Conservation (phyloP, 2,888 invertebrate genomes). For the Pachymerium ferrugineum region DNA sequence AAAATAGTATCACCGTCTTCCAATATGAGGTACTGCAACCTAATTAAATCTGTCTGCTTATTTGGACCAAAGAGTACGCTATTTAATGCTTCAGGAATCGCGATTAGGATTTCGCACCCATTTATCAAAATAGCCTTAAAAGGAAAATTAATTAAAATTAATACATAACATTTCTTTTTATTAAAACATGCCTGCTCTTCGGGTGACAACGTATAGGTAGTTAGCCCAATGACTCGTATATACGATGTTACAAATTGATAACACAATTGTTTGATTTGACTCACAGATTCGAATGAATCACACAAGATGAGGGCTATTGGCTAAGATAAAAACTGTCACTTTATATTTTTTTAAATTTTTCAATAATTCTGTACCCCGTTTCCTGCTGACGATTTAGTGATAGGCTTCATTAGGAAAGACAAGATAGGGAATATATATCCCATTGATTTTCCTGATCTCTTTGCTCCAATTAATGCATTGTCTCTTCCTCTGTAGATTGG, state of each 20-base stretch:
- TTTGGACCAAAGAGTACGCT: conserved; percentile 51
- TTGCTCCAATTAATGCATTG: conserved; percentile 58
- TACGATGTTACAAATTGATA: not conserved
- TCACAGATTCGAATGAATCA: conserved; percentile 55
- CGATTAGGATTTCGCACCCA: conserved; percentile 65
- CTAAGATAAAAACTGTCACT: conserved; percentile 49
- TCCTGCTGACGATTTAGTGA: too few relatives aligned
- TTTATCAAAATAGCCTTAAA: conserved; percentile 54
- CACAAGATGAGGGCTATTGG: conserved; percentile 64
- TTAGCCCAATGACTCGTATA: too few relatives aligned
- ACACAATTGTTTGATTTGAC: conserved; percentile 37
- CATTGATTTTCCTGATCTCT: conserved; percentile 62
- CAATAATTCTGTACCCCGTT: not conserved
- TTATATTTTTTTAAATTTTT: not conserved
- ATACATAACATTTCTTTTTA: too few relatives aligned
- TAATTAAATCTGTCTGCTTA: conserved; percentile 55
- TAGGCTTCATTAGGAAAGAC: conserved; percentile 36
- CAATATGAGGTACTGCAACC: conserved; percentile 61
- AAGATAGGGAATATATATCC: conserved; percentile 60
- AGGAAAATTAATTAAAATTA: conserved; percentile 35
- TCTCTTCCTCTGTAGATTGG: conserved; percentile 61
- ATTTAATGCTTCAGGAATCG: conserved; percentile 59
- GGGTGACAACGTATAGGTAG: too few relatives aligned
- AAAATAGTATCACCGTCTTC: conserved; percentile 67
- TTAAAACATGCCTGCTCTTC: too few relatives aligned